A percentile compares a stretch with the other conserved stretches of the same genome.
Conservation (phyloP, 2,888 invertebrate genomes). For the Esperia sulphurella region DNA sequence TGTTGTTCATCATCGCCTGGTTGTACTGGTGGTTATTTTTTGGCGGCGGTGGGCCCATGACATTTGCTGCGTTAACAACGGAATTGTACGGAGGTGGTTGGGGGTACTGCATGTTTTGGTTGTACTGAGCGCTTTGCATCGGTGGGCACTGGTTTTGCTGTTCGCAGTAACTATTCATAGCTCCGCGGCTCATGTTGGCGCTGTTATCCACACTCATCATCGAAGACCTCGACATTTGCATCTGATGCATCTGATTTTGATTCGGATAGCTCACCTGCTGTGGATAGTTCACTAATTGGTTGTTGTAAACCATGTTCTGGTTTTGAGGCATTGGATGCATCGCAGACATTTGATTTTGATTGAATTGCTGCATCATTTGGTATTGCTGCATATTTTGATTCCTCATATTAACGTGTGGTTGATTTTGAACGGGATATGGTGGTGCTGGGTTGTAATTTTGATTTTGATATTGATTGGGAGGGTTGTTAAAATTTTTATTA, state of each 20-base stretch:
- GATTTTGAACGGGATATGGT: constrained; percentile 54
- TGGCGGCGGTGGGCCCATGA: constrained; percentile 71
- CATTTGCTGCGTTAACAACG: constrained; percentile 61
- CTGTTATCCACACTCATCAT: constrained; percentile 72
- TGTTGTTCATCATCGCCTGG: constrained; percentile 71
- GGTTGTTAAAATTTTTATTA: constrained; percentile 50
- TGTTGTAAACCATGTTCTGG: constrained; percentile 50
- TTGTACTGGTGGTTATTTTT: constrained; percentile 72
- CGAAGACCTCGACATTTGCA: constrained; percentile 70
- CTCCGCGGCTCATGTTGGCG: constrained; percentile 60
- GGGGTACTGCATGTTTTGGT: constrained; percentile 60
- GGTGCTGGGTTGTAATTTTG: constrained; percentile 57
- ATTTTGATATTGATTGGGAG: constrained; percentile 57
- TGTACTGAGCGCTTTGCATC: constrained; percentile 49
- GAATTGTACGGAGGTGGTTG: constrained; percentile 67
- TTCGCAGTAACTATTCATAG: constrained; percentile 61
- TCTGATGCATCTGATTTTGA: constrained; percentile 58
- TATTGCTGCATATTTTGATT: constrained; percentile 63
- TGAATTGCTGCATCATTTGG: constrained; percentile 61
- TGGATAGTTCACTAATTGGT: constrained; percentile 57
- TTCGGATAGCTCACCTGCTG: constrained; percentile 51
- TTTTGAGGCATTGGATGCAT: constrained; percentile 46
- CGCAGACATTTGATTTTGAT: constrained; percentile 33
- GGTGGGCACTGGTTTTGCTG: constrained; percentile 46
- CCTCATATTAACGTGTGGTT: constrained; percentile 48